A percentile compares a stretch with the other conserved stretches of the same genome.
Evolutionary conservation across 35 echinoderm and acorn worm species (phyloP).

Genomic region (Chiridota heheva): DNA sequence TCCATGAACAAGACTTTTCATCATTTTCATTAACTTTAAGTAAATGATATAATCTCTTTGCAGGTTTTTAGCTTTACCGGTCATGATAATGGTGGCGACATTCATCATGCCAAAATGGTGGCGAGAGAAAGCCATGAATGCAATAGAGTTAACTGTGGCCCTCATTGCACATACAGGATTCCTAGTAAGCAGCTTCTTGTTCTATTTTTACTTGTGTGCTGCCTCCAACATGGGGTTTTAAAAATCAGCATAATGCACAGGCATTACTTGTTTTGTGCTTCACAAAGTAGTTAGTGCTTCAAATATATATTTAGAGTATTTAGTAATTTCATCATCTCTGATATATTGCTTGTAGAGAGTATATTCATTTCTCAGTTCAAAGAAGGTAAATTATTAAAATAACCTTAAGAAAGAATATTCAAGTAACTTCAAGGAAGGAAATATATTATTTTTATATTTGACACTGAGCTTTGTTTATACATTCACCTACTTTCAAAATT

Average conservation of each 20-base stretch:
- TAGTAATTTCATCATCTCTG: not conserved
- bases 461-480: too few relatives aligned
- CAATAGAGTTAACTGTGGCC: constrained; percentile 78
- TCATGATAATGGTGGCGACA: constrained; percentile 85
- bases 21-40: not conserved
- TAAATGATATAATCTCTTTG: not conserved
- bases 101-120: constrained; percentile 91
- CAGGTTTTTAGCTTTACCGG: constrained; percentile 84
- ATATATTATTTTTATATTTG: too few relatives aligned
- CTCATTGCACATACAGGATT: constrained; percentile 69
- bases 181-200: constrained; percentile 84
- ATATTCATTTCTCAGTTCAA: too few relatives aligned
- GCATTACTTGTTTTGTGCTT: not conserved
- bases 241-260: too few relatives aligned
- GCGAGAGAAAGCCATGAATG: constrained; percentile 93
- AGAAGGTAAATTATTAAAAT: too few relatives aligned
- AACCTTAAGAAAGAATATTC: too few relatives aligned
- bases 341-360: not conserved
- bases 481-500: too few relatives aligned
- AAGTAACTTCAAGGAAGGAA: too few relatives aligned
- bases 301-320: not conserved
- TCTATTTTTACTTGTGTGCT: too few relatives aligned
- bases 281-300: not conserved
- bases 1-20: not conserved
- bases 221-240: too few relatives aligned